Evolutionary conservation across 2,797 vertebrate genomes (phyloP).

Genomic region (Microchirus variegatus): DNA sequence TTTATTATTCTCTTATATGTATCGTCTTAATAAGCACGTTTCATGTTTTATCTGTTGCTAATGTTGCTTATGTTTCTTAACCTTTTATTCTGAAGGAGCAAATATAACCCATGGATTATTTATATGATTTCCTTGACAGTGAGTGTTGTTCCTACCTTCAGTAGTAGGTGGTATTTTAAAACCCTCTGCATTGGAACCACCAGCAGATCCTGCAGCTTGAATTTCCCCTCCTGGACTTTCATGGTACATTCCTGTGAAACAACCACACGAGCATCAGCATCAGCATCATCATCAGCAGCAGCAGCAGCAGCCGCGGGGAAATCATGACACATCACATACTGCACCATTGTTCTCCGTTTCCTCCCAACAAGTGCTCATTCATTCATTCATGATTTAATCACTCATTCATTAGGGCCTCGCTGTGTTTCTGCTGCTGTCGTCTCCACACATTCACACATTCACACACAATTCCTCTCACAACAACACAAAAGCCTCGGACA

Average conservation of each 20-base stretch:
- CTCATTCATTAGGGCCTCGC: slow-evolving; percentile 35
- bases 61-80: too few relatives aligned
- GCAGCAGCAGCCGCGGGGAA: not conserved
- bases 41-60: too few relatives aligned
- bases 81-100: too few relatives aligned
- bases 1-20: too few relatives aligned
- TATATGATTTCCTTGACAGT: not conserved
- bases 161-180: slow-evolving; percentile 94
- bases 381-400: slow-evolving; percentile 33
- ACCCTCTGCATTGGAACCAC: slow-evolving; percentile 99
- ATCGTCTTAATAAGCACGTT: too few relatives aligned
- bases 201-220: slow-evolving; percentile 95
- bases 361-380: slow-evolving; percentile 30
- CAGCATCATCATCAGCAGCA: too few relatives aligned
- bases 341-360: slow-evolving; percentile 24
- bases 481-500: slow-evolving; percentile 41
- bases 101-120: too few relatives aligned
- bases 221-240: slow-evolving; percentile 97
- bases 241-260: slow-evolving; percentile 81
- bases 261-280: slow-evolving; percentile 7
- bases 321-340: slow-evolving; percentile 35
- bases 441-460: slow-evolving; percentile 51
- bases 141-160: slow-evolving; percentile 85
- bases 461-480: slow-evolving; percentile 25
- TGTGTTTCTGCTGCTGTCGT: slow-evolving; percentile 26